Percentiles rank a stretch among this genome's conserved stretches.
These are phyloP conservation scores for Lutjanus erythropterus DNA, from an alignment of 2,113 vertebrate species.

Conservation along the genomic window DNA sequence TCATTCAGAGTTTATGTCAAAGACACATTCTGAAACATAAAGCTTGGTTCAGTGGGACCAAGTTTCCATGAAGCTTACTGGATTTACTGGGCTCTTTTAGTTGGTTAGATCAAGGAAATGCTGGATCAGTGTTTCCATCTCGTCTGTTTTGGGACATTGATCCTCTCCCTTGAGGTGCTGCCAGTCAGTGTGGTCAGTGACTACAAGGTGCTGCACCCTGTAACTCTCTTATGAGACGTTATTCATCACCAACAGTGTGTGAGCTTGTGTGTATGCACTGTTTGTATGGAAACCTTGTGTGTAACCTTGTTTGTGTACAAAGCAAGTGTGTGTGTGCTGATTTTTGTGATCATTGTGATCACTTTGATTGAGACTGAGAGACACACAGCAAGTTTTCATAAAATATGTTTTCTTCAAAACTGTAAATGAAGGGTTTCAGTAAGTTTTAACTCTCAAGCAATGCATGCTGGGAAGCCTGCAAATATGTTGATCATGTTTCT, in stretches of 20 bases:
- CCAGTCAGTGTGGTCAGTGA: constrained; percentile 58
- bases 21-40: constrained; percentile 42
- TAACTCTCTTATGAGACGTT: constrained; percentile 31
- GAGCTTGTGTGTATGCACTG: constrained; percentile 34
- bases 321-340: constrained; percentile 52
- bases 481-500: no score
- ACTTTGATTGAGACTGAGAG: no score
- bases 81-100: constrained; percentile 43
- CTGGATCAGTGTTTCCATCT: constrained; percentile 54
- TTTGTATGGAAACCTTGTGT: constrained; percentile 23
- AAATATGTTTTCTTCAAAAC: no score
- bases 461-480: no score
- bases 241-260: constrained; percentile 42
- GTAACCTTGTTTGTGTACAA: constrained; percentile 62
- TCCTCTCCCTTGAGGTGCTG: constrained; percentile 72
- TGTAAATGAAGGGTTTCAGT: no score
- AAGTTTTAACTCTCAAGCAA: no score
- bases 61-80: constrained; percentile 59
- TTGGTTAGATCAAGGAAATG: constrained; percentile 62
- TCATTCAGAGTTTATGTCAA: constrained; percentile 38
- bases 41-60: constrained; percentile 57
- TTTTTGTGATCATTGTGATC: no score
- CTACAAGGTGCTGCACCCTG: constrained; percentile 16
- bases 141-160: constrained; percentile 62
- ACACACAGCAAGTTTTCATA: no score